Conservation (phyloP, 2,797 vertebrate genomes). For the Pseudochirops cupreus region DNA sequence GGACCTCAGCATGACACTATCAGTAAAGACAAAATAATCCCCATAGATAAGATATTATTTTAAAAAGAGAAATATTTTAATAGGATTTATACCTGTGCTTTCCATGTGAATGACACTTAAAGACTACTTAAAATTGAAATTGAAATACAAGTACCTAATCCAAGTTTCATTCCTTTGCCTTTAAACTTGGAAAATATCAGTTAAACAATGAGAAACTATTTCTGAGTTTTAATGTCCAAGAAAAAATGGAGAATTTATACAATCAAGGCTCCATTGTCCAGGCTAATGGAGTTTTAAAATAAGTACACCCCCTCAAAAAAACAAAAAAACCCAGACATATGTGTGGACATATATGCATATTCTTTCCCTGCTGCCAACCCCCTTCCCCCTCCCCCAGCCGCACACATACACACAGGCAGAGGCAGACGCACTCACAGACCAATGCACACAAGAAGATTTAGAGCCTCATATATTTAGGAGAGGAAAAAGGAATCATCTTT, state of each 20-base stretch:
- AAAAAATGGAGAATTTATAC: slow-evolving; percentile 33
- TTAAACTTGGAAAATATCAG: slow-evolving; percentile 52
- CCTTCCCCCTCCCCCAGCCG: too few relatives aligned
- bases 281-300: not conserved
- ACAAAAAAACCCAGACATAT: not conserved
- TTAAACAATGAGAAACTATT: slow-evolving; percentile 32
- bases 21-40: slow-evolving; percentile 43
- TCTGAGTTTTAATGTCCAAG: slow-evolving; percentile 34
- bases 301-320: not conserved
- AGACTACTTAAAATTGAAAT: slow-evolving; percentile 46
- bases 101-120: slow-evolving; percentile 49
- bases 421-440: fast-evolving
- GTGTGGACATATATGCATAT: not conserved
- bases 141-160: slow-evolving; percentile 36
- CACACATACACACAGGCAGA: not conserved
- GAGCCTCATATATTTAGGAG: not conserved
- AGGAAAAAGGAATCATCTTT: not conserved
- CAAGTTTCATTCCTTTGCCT: slow-evolving; percentile 57
- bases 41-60: slow-evolving; percentile 38
- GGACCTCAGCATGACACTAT: slow-evolving; percentile 42
- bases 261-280: slow-evolving; percentile 28
- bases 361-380: not conserved
- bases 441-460: not conserved
- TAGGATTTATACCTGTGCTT: slow-evolving; percentile 40
- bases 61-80: slow-evolving; percentile 54